Evolutionary conservation across 2,888 invertebrate genomes (phyloP).

Genomic region (Acheta domesticus): DNA sequence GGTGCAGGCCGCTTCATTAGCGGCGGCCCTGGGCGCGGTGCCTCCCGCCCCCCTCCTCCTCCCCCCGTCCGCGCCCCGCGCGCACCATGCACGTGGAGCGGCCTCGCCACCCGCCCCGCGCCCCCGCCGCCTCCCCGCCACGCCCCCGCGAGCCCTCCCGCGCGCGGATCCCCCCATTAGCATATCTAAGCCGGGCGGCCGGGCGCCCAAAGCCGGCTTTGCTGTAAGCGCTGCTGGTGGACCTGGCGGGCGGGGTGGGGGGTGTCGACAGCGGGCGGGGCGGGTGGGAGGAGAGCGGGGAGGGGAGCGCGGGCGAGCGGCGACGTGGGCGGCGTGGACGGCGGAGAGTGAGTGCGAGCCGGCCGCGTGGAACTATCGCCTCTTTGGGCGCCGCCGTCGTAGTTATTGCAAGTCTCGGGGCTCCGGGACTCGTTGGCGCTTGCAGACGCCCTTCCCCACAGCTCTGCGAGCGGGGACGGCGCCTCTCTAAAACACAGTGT

Average conservation of each 20-base stretch:
- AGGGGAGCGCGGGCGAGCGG: not conserved
- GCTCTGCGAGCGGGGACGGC: too few relatives aligned
- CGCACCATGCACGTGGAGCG: not conserved
- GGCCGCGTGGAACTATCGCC: too few relatives aligned
- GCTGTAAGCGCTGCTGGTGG: not conserved
- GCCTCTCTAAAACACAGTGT: too few relatives aligned
- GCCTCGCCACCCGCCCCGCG: not conserved
- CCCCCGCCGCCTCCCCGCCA: not conserved
- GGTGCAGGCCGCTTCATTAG: slow-evolving; percentile 10
- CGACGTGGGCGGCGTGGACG: not conserved
- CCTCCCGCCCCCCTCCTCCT: not conserved
- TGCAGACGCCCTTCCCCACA: too few relatives aligned
- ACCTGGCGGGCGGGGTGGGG: not conserved
- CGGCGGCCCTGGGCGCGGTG: not conserved
- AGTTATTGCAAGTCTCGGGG: too few relatives aligned
- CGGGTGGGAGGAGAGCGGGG: not conserved
- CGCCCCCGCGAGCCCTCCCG: not conserved
- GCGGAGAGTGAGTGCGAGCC: too few relatives aligned
- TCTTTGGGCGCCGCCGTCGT: too few relatives aligned
- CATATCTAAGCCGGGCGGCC: not conserved
- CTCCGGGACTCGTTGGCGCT: too few relatives aligned
- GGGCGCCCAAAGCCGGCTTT: not conserved
- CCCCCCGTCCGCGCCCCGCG: not conserved
- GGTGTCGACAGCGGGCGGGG: not conserved
- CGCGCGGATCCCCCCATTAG: slow-evolving; percentile 3